Evolutionary conservation across 2,113 vertebrate species (phyloP).

Genomic region (Spilogale gracilis): DNA sequence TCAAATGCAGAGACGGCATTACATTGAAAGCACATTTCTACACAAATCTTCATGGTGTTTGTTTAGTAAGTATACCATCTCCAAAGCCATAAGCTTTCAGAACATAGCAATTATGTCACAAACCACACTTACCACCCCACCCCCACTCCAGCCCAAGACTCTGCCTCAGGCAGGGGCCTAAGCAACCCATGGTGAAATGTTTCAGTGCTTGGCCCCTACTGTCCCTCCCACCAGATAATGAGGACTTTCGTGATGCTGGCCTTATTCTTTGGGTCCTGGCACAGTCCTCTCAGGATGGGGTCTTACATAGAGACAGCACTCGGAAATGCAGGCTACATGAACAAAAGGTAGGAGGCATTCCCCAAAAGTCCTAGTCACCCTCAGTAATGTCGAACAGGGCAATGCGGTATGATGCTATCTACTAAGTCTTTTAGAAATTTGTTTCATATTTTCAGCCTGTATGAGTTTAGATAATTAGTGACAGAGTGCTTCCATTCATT

Average conservation of each 20-base stretch:
- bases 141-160: neutral
- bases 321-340: neutral
- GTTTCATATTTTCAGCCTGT: conserved; percentile 1
- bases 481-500: neutral
- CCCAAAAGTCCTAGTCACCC: neutral
- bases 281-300: neutral
- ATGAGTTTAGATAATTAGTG: neutral
- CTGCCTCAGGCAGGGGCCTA: neutral
- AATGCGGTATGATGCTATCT: neutral
- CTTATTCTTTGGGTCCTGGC: neutral
- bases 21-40: conserved; percentile 57
- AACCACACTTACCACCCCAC: neutral
- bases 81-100: neutral
- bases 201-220: rapidly evolving
- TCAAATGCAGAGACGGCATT: conserved; percentile 45
- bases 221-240: neutral
- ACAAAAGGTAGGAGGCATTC: neutral
- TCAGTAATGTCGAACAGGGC: neutral
- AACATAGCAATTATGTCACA: neutral
- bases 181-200: neutral
- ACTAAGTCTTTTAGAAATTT: neutral
- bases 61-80: conserved; percentile 24
- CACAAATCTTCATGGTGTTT: conserved; percentile 43
- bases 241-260: neutral
- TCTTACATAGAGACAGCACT: neutral